Percentiles rank a stretch among this genome's conserved stretches.
phyloP scores from a whole-genome alignment of 2,888 invertebrate genomes.

The Protonemura montana region DNA sequence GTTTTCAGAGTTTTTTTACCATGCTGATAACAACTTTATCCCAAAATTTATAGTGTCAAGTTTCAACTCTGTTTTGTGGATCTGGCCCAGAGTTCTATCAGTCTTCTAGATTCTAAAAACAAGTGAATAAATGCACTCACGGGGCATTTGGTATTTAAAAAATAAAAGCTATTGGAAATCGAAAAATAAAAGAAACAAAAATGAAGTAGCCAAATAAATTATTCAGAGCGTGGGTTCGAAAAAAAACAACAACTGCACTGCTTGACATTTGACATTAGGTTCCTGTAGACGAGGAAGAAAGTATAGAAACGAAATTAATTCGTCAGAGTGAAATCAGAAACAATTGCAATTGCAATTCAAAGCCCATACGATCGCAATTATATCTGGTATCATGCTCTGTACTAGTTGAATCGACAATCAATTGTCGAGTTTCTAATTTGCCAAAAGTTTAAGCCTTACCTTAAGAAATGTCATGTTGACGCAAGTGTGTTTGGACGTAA shows the following conservation, averaged over 20 bases:
- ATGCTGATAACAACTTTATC: no score
- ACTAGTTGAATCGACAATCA: neutral
- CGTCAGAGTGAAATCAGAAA: neutral
- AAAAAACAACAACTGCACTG: neutral
- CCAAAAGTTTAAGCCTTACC: neutral
- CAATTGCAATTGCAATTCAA: neutral
- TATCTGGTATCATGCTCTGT: neutral
- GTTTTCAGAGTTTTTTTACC: no score
- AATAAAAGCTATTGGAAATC: no score
- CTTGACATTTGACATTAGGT: neutral
- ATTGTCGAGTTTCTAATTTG: slow-evolving; percentile 3
- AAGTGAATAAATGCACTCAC: no score
- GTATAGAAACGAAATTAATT: neutral
- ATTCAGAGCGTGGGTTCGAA: neutral
- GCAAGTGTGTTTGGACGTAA: neutral
- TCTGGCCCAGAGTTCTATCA: no score
- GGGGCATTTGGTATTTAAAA: no score
- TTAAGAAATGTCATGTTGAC: neutral
- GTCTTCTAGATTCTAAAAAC: no score
- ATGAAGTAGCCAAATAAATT: neutral
- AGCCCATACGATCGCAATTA: neutral
- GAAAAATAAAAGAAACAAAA: neutral
- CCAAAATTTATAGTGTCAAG: no score
- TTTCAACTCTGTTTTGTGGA: no score
- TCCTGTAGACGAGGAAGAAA: neutral